A percentile compares a stretch with the other conserved stretches of the same genome.
These are phyloP conservation scores for Prionailurus bengalensis DNA, from an alignment of 2,113 vertebrate species.

Conservation along the genomic window DNA sequence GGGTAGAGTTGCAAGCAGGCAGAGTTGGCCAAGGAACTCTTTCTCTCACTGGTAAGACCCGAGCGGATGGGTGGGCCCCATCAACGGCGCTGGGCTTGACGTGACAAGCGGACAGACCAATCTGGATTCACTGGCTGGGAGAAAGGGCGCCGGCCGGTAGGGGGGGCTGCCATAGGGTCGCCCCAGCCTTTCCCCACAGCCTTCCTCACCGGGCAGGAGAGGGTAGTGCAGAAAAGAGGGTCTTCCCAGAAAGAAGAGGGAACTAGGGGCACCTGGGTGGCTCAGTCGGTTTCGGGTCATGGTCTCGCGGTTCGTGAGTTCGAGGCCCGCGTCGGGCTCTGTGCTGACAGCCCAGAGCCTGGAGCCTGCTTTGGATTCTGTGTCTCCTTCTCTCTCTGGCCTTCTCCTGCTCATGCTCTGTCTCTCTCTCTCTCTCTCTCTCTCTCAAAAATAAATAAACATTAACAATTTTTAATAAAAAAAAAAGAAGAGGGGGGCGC, in stretches of 20 bases:
- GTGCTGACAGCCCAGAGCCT: too few species aligned
- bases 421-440: too few species aligned
- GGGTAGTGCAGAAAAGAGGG: not conserved
- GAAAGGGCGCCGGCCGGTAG: not conserved
- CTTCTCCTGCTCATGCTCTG: too few species aligned
- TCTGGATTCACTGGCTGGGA: too few species aligned
- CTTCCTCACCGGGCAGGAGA: not conserved
- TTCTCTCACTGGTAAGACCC: not conserved
- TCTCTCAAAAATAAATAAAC: too few species aligned
- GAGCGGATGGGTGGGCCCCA: accelerated
- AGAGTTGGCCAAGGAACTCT: not conserved
- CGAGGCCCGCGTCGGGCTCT: too few species aligned
- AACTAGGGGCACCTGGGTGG: not conserved
- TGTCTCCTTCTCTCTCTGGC: too few species aligned
- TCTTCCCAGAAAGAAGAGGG: not conserved
- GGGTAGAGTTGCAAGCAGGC: not conserved
- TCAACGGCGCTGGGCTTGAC: accelerated
- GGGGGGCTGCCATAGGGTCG: not conserved
- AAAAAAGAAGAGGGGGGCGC: not conserved
- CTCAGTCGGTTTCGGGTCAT: too few species aligned
- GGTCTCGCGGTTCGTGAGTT: too few species aligned
- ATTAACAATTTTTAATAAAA: too few species aligned
- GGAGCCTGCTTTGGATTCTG: too few species aligned
- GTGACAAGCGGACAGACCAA: accelerated
- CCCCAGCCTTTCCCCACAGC: not conserved